Evolutionary conservation across 2,113 vertebrate genomes (phyloP).

Genomic region (Anarrhichthys ocellatus): DNA sequence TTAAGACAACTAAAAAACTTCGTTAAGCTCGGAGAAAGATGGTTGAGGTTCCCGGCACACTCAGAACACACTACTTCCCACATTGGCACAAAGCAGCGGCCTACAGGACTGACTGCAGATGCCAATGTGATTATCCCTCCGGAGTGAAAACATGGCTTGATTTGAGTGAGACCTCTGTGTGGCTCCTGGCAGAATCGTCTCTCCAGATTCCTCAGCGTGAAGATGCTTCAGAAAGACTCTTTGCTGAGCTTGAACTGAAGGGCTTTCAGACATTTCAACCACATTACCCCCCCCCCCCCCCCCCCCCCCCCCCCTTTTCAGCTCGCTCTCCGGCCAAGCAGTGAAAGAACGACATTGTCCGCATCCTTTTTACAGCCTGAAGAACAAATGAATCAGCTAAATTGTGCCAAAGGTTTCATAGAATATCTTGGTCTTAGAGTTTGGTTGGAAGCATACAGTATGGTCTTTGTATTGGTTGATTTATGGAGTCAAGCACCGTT

Average conservation of each 20-base stretch:
- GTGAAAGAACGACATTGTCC: slow-evolving; percentile 57
- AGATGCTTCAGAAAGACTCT: slow-evolving; percentile 31
- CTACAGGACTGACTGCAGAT: slow-evolving; percentile 8
- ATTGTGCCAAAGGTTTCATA: slow-evolving; percentile 34
- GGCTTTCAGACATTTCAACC: slow-evolving; percentile 58
- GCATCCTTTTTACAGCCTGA: not conserved
- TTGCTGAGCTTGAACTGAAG: slow-evolving; percentile 34
- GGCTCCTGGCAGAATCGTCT: slow-evolving; percentile 55
- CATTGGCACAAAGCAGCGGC: not conserved
- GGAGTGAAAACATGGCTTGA: slow-evolving; percentile 10
- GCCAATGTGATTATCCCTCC: slow-evolving; percentile 25
- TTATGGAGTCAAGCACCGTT: slow-evolving; percentile 30
- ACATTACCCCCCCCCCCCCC: slow-evolving; percentile 40
- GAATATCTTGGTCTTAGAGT: slow-evolving; percentile 23
- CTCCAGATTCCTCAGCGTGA: slow-evolving; percentile 45
- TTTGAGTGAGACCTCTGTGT: slow-evolving; percentile 39
- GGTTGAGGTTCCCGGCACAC: no score
- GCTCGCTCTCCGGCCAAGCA: slow-evolving; percentile 4
- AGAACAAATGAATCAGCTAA: slow-evolving; percentile 51
- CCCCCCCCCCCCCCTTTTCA: slow-evolving; percentile 35
- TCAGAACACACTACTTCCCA: not conserved
- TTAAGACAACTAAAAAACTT: not conserved
- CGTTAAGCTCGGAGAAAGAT: not conserved
- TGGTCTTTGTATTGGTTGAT: slow-evolving; percentile 43
- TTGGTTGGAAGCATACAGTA: slow-evolving; percentile 29